Evolutionary conservation across 30 jellyfish, hydroid and myxozoan genomes (phyloP), one percentile per base, ranked within the genome.

Genomic region (Mastigias papua): DNA sequence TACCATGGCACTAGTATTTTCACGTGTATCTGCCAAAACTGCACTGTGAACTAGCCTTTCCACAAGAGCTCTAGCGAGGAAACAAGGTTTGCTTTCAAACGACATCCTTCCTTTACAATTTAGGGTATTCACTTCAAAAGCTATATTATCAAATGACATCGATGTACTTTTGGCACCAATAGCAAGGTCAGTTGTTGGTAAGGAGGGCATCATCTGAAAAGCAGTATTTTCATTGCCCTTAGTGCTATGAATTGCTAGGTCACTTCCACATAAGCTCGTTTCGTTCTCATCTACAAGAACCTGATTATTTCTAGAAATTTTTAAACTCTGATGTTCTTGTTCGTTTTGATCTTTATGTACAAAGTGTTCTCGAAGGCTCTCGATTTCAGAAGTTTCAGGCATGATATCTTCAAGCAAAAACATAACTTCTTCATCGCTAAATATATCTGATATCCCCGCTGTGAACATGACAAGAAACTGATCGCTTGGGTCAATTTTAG

Each of bases 371-470:
- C 87, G 42, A 17, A 87, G 50, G 58, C n/a, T 60, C 0, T 68
- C 90, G 70, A 87, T 57, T 46, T 77, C 91, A 17, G 96, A 46
- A 1, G 46, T 28, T 28, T 86, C 94, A 31, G 90, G 96, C 82
- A 78, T 73, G 34, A 87, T 77, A 87, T 87, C 96, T 78, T 87
- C 96, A 7, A 87, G 69, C 78, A 87, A 76, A 28, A 87, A 69
- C 90, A 87, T 78, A 2, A 87, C 91, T 50, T 89, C 97, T 19
- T 89, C 88, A 75, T 69, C 97, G 34, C 63, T 57, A 63, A 89
- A 89, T 22, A 89, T 76, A n/a, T 89, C 84, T 74, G 87, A 89
- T n/a, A 89, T 70, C 2, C 97, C 97, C 0, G 88, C 84, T 23
- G 97, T 67, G 72, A 21, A 79, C 37, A 80, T 33, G 17, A 80